A percentile compares a stretch with the other conserved stretches of the same genome.
Evolutionary conservation across 2,888 invertebrate species (phyloP).

Genomic region (Drosophila silvestris): DNA sequence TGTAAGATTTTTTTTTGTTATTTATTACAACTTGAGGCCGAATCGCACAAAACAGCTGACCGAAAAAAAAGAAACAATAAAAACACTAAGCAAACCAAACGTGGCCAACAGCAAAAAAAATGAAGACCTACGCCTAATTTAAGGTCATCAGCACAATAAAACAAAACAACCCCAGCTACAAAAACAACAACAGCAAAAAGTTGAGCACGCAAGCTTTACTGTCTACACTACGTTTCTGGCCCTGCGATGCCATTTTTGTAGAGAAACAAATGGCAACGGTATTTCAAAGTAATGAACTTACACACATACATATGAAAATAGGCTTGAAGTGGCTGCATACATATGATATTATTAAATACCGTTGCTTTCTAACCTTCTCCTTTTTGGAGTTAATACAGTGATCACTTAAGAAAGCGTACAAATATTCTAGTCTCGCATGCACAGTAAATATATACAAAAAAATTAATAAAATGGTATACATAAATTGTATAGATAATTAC

Average conservation of each 20-base stretch:
- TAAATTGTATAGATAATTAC: background rate
- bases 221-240: conserved; percentile 42
- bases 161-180: conserved; percentile 58
- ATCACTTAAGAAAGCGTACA: background rate
- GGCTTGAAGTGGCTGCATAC: conserved; percentile 20
- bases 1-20: conserved; percentile 56
- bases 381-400: background rate
- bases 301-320: conserved; percentile 13
- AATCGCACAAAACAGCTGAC: conserved; percentile 62
- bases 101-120: conserved; percentile 49
- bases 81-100: conserved; percentile 45
- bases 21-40: conserved; percentile 70
- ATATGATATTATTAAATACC: conserved; percentile 39
- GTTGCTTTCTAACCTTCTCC: conserved; percentile 18
- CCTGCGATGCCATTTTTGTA: conserved; percentile 63
- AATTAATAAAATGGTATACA: background rate
- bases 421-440: background rate
- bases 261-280: conserved; percentile 70
- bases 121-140: conserved; percentile 76
- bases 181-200: conserved; percentile 47
- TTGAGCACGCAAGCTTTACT: conserved; percentile 68
- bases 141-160: conserved; percentile 83
- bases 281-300: conserved; percentile 57
- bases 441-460: background rate
- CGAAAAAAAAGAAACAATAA: conserved; percentile 43